Evolutionary conservation across 2,888 invertebrate species (phyloP), one percentile per base, ranked within the genome.

Genomic region (Neria commutata): DNA sequence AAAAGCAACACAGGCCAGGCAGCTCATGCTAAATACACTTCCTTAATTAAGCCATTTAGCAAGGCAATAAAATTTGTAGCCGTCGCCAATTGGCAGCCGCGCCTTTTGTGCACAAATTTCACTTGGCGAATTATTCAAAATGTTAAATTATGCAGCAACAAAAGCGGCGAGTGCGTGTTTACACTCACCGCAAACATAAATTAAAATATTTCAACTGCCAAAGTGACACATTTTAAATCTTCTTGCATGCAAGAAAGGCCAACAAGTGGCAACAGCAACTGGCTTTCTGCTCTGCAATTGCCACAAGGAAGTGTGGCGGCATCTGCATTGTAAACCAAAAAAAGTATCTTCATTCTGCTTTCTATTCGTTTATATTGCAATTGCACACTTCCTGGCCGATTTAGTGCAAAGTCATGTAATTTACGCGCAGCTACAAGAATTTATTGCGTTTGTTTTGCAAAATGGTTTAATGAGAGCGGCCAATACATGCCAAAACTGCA

Each of bases 151-250:
- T 45, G 51, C 42, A 45, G 51, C 49, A 56, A 47, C 45, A 49
- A 37, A 49, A 59, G 26, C 26, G 4, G n/a, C 10, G 14, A 37
- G 37, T 37, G 37, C 37, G 37, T 37, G 37, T 37, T 37, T 37
- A 37, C 37, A 37, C 37, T n/a, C 29, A 29, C 29, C 29, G 11
- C 29, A 29, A 29, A 6, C 29, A 29, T 29, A 29, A 29, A 29
- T 29, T 29, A 29, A 29, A 29, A 29, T 29, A 29, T 29, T 29
- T 29, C 45, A 46, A 47, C 14, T 21, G 23, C 29, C 33, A 16
- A 40, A 26, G 54, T 58, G 58, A 61, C 63, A 63, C 57, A 56
- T 64, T 62, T 64, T 56, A 54, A 61, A 66, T 63, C 64, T 62
- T 64, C 54, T 63, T 63, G 61, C 52, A 57, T 47, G 52, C 23